Percentiles rank a stretch among this genome's conserved stretches.
Evolutionary conservation across 2,888 invertebrate species (phyloP).

Genomic region (Rhyacophila evoluta): DNA sequence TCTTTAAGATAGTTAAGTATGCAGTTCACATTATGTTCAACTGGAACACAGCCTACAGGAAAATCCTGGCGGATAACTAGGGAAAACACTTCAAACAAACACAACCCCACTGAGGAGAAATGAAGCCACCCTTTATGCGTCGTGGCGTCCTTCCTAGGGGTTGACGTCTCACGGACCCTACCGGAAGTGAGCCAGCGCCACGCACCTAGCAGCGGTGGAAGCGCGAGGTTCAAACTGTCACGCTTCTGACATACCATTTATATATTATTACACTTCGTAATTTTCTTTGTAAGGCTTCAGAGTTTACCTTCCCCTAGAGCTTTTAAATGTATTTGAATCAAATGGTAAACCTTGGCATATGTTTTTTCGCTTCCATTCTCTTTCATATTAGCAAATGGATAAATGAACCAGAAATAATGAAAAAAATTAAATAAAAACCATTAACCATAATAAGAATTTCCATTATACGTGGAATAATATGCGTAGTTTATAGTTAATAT

Average conservation of each 20-base stretch:
- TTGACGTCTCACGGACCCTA: slow-evolving; percentile 18
- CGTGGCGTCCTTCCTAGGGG: slow-evolving; percentile 18
- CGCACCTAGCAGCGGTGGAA: slow-evolving; percentile 16
- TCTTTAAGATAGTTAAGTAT: too few relatives aligned
- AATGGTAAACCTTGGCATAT: too few relatives aligned
- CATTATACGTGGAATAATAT: too few relatives aligned
- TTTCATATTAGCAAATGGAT: too few relatives aligned
- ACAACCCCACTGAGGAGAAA: background rate
- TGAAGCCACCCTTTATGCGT: slow-evolving; percentile 18
- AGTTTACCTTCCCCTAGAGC: too few relatives aligned
- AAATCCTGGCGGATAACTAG: slow-evolving; percentile 21
- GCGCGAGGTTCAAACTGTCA: background rate
- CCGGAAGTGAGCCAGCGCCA: slow-evolving; percentile 22
- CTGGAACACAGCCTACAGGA: background rate
- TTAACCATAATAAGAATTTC: too few relatives aligned
- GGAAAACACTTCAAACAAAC: slow-evolving; percentile 22
- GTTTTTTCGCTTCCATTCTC: too few relatives aligned
- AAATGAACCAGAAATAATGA: too few relatives aligned
- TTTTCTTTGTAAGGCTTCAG: background rate
- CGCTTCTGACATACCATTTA: background rate
- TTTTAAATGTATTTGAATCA: too few relatives aligned
- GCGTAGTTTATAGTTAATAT: too few relatives aligned
- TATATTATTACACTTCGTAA: background rate
- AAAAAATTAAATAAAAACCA: too few relatives aligned
- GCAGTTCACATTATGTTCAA: slow-evolving; percentile 2